These are phyloP conservation scores for Oncorhynchus nerka DNA, from an alignment of 2,113 vertebrate species.

Conservation along the genomic window DNA sequence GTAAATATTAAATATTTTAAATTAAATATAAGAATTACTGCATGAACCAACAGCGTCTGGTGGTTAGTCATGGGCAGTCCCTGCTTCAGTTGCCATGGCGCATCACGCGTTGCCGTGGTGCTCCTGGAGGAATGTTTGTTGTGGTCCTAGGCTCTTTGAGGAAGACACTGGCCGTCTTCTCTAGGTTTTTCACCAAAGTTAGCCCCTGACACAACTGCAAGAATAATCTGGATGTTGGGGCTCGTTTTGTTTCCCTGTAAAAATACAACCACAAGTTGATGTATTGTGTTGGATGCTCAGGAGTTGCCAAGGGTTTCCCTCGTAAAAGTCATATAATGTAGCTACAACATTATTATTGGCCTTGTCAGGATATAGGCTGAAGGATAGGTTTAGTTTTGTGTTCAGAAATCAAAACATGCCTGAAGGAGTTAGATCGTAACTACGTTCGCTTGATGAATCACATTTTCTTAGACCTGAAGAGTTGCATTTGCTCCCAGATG, in stretches of 20 bases:
- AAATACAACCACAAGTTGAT: conserved; percentile 32
- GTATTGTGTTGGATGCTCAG: conserved; percentile 16
- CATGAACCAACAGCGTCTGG: neutral
- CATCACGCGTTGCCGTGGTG: conserved; percentile 66
- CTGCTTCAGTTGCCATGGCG: conserved; percentile 40
- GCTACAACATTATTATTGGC: too few relatives aligned
- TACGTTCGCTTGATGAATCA: too few relatives aligned
- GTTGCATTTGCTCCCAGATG: too few relatives aligned
- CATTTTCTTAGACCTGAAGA: too few relatives aligned
- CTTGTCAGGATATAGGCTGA: too few relatives aligned
- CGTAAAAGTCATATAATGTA: neutral
- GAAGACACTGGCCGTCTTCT: conserved; percentile 56
- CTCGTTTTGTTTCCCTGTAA: conserved; percentile 54
- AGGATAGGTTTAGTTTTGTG: too few relatives aligned
- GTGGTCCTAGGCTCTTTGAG: conserved; percentile 58
- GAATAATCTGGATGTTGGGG: conserved; percentile 65
- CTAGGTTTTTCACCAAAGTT: conserved; percentile 57
- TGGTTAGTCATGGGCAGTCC: conserved; percentile 6
- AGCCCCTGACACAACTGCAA: conserved; percentile 49
- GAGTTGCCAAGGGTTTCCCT: neutral
- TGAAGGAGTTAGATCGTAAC: too few relatives aligned
- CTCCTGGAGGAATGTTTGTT: conserved; percentile 63
- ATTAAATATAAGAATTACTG: neutral
- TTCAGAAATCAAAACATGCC: too few relatives aligned
- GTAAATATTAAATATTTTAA: too few relatives aligned